These are phyloP conservation scores for Anoplolepis gracilipes DNA, from an alignment of 1,140 invertebrate species.

Conservation along the genomic window DNA sequence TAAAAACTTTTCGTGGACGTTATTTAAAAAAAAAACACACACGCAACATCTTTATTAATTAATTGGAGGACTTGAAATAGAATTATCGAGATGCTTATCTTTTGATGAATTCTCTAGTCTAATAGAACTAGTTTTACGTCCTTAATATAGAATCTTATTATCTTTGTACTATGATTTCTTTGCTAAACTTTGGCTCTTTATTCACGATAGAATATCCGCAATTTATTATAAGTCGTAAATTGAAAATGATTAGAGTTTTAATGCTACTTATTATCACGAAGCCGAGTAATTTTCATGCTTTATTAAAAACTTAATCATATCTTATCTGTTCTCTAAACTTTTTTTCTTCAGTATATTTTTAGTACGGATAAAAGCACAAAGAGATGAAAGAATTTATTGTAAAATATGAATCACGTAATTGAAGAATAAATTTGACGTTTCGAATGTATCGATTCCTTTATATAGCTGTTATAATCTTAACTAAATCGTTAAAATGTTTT, in stretches of 20 bases:
- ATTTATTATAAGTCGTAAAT: constrained; percentile 17
- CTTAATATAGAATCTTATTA: not conserved
- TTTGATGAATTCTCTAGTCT: not conserved
- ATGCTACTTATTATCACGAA: constrained; percentile 23
- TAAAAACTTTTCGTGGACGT: not conserved
- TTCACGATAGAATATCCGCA: not conserved
- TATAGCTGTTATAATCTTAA: constrained; percentile 20
- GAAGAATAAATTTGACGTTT: not conserved
- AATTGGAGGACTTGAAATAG: constrained; percentile 10
- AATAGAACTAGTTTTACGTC: not conserved
- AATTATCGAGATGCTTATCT: not conserved
- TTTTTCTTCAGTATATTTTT: constrained; percentile 4
- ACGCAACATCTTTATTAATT: constrained; percentile 26
- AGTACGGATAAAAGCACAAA: not conserved
- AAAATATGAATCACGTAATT: constrained; percentile 6
- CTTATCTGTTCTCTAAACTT: not conserved
- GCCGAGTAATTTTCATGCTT: constrained; percentile 8
- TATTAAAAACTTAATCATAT: constrained; percentile 20
- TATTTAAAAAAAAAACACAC: constrained; percentile 1
- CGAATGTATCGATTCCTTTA: constrained; percentile 13
- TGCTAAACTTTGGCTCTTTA: not conserved
- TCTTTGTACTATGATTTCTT: not conserved
- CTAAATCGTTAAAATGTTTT: constrained; percentile 3
- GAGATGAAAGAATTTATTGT: not conserved
- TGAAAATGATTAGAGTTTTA: constrained; percentile 15